Conservation (phyloP, 2,888 invertebrate genomes). For the Neuroscelio doddi region DNA sequence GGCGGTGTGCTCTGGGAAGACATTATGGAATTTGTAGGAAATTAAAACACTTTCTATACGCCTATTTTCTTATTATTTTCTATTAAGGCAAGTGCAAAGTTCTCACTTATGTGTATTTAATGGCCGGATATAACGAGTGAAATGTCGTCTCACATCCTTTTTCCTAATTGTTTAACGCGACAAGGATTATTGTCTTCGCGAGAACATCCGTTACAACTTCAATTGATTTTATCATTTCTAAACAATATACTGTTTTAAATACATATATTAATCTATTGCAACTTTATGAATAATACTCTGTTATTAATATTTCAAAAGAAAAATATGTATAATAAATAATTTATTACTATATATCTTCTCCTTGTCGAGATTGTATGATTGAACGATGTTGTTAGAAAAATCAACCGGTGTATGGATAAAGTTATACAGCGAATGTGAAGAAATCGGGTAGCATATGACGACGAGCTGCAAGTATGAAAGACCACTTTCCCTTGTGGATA, state of each 20-base stretch:
- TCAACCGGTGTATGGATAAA: conserved; percentile 30
- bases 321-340: too few species aligned
- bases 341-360: too few species aligned
- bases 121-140: conserved; percentile 38
- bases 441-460: conserved; percentile 26
- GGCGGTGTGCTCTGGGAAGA: conserved; percentile 27
- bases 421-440: conserved; percentile 31
- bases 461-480: conserved; percentile 26
- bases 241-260: too few species aligned
- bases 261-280: too few species aligned
- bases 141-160: conserved; percentile 41
- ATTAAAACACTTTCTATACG: conserved; percentile 39
- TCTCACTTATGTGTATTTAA: conserved; percentile 38
- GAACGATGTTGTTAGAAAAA: conserved; percentile 26
- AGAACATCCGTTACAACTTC: neutral
- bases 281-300: too few species aligned
- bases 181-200: conserved; percentile 4
- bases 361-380: too few species aligned
- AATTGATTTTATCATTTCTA: conserved; percentile 4
- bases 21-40: conserved; percentile 18
- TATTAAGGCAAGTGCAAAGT: conserved; percentile 41
- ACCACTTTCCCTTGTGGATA: conserved; percentile 30
- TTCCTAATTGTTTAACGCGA: conserved; percentile 27
- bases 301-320: too few species aligned
- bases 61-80: conserved; percentile 28